Conservation (phyloP, 2,888 invertebrate genomes). For the Suillia variegata region DNA sequence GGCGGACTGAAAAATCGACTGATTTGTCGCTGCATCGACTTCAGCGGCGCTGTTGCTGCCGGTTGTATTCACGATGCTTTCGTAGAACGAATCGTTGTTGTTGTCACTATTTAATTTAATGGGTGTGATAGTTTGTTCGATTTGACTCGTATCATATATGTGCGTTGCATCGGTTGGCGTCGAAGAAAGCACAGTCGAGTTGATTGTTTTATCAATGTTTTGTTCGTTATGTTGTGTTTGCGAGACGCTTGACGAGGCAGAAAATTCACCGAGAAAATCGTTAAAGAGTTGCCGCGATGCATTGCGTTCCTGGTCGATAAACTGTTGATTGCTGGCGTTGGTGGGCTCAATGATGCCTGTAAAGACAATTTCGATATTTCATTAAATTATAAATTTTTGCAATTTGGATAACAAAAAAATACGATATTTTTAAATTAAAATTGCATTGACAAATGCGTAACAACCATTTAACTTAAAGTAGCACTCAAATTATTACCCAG, state of each 20-base stretch:
- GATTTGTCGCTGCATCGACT: too few species aligned
- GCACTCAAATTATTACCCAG: conserved; percentile 63
- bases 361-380: background rate
- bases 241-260: conserved; percentile 1
- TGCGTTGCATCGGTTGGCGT: conserved; percentile 38
- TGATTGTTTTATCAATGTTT: background rate
- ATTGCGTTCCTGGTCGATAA: conserved; percentile 32
- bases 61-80: conserved; percentile 34
- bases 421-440: too few species aligned
- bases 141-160: conserved; percentile 21
- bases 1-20: conserved; percentile 34
- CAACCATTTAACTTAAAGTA: too few species aligned
- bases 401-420: too few species aligned
- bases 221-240: too few species aligned
- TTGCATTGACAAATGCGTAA: too few species aligned
- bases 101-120: conserved; percentile 25
- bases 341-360: conserved; percentile 26
- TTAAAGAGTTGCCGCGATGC: conserved; percentile 46
- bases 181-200: conserved; percentile 32
- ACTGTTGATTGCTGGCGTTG: conserved; percentile 13
- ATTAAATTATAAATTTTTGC: background rate
- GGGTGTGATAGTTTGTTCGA: conserved; percentile 30
- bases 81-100: conserved; percentile 33
- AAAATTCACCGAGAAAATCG: conserved; percentile 47
- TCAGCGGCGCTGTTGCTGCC: conserved; percentile 11